Conservation (phyloP, 2,888 invertebrate species). For the Octonoba sinensis region DNA sequence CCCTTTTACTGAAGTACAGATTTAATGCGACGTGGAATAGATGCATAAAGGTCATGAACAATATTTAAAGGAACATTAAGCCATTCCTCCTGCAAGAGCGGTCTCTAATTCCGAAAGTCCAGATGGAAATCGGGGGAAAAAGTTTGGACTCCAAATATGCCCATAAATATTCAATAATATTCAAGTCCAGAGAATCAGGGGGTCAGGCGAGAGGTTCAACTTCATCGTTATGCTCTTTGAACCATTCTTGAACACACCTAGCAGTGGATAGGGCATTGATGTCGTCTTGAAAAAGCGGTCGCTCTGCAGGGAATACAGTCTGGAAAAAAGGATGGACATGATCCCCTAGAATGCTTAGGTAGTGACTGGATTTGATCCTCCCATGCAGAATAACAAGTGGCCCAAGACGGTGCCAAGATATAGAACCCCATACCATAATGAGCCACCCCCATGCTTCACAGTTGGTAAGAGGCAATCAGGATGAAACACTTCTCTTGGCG, state of each 20-base stretch:
- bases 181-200: too few relatives aligned
- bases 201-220: too few relatives aligned
- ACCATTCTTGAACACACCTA: conserved; percentile 9
- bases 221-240: too few relatives aligned
- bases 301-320: conserved; percentile 19
- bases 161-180: too few relatives aligned
- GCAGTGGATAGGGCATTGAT: neutral
- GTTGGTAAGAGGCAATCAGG: too few relatives aligned
- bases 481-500: too few relatives aligned
- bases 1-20: too few relatives aligned
- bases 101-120: neutral
- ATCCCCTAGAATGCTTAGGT: conserved; percentile 24
- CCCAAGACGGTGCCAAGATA: conserved; percentile 22
- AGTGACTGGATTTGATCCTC: conserved; percentile 20
- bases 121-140: neutral
- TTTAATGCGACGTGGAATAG: too few relatives aligned
- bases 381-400: conserved; percentile 33
- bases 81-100: neutral
- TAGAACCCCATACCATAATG: neutral
- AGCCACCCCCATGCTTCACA: too few relatives aligned
- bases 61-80: too few relatives aligned
- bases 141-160: conserved; percentile 17
- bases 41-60: too few relatives aligned
- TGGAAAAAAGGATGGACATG: conserved; percentile 10
- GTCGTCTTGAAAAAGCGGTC: conserved; percentile 1